Evolutionary conservation across 2,888 invertebrate genomes (phyloP), one percentile per base, ranked within the genome.

Genomic region (Pachycephus smyrnensis): DNA sequence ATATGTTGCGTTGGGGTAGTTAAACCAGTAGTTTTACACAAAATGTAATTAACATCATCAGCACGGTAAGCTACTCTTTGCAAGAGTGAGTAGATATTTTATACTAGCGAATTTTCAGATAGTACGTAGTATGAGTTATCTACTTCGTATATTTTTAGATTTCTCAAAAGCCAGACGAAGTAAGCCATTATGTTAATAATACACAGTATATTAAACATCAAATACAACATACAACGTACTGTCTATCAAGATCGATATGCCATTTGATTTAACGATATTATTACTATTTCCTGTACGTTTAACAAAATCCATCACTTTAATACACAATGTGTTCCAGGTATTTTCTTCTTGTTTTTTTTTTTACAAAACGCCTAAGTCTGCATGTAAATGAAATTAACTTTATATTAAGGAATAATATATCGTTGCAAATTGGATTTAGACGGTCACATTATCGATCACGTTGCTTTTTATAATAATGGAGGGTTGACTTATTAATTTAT

Each of bases 1-100:
- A 55, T 55, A 55, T 23, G 55, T 23, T 55, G 23, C 23, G 2
- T 23, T 55, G 23, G 23, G 23, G 23, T 55, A 23, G 9, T 55
- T 55, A 55, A 23, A 23, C 23, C 55, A 55, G 23, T 23, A 23
- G 74, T 36, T 11, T 74, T 15, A n/a, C 11, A 74, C 1, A 74
- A 35, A 23, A 35, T 74, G 30, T 74, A 84, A 87, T 35, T 80
- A 84, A 23, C 23, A 55, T 55, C 23, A 55, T 55, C 9, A 55
- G 55, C 55, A 55, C 6, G 9, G 23, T 55, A 55, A 55, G 23
- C 9, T 55, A 23, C 1, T 23, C 23, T 23, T 55, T 23, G 9
- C 55, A 9, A 55, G 9, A 55, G 9, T 55, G 23, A 55, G 6
- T 55, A 55, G 23, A 55, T 9, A 55, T 23, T 23, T 55, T 55